phyloP scores from a whole-genome alignment of 2,113 vertebrate genomes.

The Oophaga pumilio region DNA sequence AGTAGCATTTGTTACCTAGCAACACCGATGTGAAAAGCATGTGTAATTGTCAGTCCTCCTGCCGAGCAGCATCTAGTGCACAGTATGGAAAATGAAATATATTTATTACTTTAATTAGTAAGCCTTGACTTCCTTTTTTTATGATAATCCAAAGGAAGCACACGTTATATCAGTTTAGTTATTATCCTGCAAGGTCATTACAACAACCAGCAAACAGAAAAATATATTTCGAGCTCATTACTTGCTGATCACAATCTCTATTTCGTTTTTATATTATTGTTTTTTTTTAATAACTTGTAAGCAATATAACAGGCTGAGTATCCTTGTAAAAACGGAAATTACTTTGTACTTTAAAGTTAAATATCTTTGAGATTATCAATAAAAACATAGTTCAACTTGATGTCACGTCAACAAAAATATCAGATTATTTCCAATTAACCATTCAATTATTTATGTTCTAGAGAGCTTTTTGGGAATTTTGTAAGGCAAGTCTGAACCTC shows the following conservation, averaged over 20 bases:
- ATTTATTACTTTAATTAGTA: conserved; percentile 37
- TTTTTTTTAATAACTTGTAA: conserved; percentile 7
- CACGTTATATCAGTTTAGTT: neutral
- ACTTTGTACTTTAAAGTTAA: neutral
- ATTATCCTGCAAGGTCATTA: neutral
- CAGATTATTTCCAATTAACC: neutral
- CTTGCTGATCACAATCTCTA: conserved; percentile 18
- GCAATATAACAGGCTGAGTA: neutral
- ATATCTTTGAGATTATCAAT: neutral
- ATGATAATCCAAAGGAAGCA: neutral
- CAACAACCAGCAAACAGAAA: neutral
- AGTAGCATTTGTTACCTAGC: conserved; percentile 39
- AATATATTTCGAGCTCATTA: neutral
- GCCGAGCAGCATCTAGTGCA: neutral
- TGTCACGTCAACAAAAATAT: neutral
- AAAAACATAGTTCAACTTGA: neutral
- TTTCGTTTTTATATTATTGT: neutral
- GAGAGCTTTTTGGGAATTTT: neutral
- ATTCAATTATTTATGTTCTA: neutral
- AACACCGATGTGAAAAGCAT: conserved; percentile 31
- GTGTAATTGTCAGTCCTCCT: conserved; percentile 20
- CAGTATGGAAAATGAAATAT: conserved; percentile 8
- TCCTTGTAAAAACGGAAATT: conserved; percentile 4
- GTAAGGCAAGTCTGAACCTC: neutral
- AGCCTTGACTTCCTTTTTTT: neutral